Conservation (phyloP, 2,888 invertebrate species). For the Sympetrum striolatum region DNA sequence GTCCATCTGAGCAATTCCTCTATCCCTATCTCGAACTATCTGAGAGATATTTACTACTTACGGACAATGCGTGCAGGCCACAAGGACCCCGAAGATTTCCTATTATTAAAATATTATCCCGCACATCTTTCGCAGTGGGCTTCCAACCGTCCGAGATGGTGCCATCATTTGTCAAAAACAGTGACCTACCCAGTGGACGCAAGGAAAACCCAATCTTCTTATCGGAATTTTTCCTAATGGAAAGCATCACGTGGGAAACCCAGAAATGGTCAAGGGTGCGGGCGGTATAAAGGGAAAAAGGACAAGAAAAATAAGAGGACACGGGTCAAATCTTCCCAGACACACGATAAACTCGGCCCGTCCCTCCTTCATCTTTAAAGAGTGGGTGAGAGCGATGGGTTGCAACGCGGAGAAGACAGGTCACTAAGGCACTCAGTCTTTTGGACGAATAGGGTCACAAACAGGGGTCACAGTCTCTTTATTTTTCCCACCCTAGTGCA, state of each 20-base stretch:
- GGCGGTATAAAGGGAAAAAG: not conserved
- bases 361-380: not conserved
- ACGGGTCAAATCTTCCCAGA: not conserved
- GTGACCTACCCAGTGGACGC: not conserved
- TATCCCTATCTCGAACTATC: too few relatives aligned
- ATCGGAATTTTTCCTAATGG: not conserved
- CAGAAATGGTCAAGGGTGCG: not conserved
- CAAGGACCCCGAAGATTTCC: not conserved
- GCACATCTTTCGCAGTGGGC: conserved; percentile 3
- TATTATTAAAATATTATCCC: conserved; percentile 12
- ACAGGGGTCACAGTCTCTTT: not conserved
- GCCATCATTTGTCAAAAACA: conserved; percentile 21
- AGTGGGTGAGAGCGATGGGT: not conserved
- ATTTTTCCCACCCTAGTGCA: not conserved
- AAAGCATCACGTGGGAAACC: not conserved
- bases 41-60: too few relatives aligned
- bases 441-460: not conserved
- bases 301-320: not conserved
- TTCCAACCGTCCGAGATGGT: not conserved
- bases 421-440: not conserved
- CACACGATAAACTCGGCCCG: not conserved
- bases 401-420: not conserved
- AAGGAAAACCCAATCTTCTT: not conserved
- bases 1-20: too few relatives aligned
- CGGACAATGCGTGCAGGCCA: not conserved